phyloP scores from a whole-genome alignment of 1,140 invertebrate genomes.

The Hypothenemus hampei region DNA sequence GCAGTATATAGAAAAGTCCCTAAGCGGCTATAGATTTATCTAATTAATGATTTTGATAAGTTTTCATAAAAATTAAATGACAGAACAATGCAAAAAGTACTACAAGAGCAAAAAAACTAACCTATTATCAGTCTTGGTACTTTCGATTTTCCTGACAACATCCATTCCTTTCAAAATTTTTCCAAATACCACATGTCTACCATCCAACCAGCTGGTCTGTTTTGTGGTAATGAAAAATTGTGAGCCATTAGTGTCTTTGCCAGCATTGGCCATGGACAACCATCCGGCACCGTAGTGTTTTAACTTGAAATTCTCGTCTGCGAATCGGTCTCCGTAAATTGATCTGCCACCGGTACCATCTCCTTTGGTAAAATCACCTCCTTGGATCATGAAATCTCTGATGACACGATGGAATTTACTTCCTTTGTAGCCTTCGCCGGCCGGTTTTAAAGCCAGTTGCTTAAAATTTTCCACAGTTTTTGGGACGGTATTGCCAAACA shows the following conservation, averaged over 20 bases:
- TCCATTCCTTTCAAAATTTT: constrained; percentile 90
- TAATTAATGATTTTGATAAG: no score
- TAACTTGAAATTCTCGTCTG: constrained; percentile 96
- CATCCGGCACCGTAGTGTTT: constrained; percentile 96
- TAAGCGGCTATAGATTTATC: no score
- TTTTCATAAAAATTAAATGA: no score
- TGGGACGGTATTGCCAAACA: constrained; percentile 93
- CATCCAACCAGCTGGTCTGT: constrained; percentile 92
- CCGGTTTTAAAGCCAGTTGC: constrained; percentile 71
- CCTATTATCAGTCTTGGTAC: constrained; percentile 60
- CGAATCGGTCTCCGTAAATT: constrained; percentile 91
- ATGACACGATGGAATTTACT: constrained; percentile 92
- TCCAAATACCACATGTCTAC: constrained; percentile 95
- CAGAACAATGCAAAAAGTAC: neutral
- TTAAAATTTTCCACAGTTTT: constrained; percentile 92
- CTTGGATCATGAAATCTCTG: constrained; percentile 94
- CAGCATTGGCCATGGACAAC: constrained; percentile 95
- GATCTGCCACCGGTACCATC: constrained; percentile 89
- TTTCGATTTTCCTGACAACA: constrained; percentile 82
- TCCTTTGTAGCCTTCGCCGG: constrained; percentile 80
- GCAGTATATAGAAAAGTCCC: no score
- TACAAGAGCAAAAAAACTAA: neutral
- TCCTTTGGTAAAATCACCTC: constrained; percentile 87
- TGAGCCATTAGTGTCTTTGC: constrained; percentile 95
- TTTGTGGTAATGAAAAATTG: constrained; percentile 97